Evolutionary conservation across 2,888 invertebrate genomes (phyloP).

Genomic region (Morpho achilles): DNA sequence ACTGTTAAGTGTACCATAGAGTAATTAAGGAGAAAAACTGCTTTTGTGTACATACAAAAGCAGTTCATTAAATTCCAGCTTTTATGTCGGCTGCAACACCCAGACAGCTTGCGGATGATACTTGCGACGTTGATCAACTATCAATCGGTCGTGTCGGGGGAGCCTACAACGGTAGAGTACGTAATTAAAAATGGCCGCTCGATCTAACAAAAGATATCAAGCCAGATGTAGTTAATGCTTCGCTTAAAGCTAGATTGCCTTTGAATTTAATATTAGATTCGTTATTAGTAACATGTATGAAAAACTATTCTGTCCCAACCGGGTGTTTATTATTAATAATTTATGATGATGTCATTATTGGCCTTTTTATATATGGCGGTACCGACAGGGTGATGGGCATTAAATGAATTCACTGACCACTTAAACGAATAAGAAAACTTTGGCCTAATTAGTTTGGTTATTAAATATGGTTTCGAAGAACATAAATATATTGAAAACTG

Average conservation of each 20-base stretch:
- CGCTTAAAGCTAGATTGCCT: background rate
- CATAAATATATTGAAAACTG: too few species aligned
- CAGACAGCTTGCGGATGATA: constrained; percentile 23
- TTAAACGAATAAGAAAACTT: too few species aligned
- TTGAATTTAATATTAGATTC: background rate
- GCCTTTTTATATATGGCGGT: too few species aligned
- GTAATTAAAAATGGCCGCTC: constrained; percentile 10
- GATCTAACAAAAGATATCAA: constrained; percentile 1
- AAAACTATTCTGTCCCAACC: too few species aligned
- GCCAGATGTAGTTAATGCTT: background rate
- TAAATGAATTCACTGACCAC: too few species aligned
- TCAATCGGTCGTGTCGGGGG: constrained; percentile 1
- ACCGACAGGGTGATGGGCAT: too few species aligned
- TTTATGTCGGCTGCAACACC: constrained; percentile 7
- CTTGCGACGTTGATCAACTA: constrained; percentile 32
- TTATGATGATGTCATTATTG: too few species aligned
- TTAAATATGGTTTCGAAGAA: too few species aligned
- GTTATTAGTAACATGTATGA: too few species aligned
- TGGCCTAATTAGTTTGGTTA: too few species aligned
- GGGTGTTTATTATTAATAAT: too few species aligned
- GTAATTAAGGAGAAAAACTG: background rate
- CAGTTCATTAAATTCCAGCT: background rate
- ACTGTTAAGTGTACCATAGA: constrained; percentile 1
- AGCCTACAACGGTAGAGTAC: constrained; percentile 2
- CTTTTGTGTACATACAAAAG: too few species aligned